phyloP scores from a whole-genome alignment of 2,113 vertebrate genomes.

The Abramis brama region DNA sequence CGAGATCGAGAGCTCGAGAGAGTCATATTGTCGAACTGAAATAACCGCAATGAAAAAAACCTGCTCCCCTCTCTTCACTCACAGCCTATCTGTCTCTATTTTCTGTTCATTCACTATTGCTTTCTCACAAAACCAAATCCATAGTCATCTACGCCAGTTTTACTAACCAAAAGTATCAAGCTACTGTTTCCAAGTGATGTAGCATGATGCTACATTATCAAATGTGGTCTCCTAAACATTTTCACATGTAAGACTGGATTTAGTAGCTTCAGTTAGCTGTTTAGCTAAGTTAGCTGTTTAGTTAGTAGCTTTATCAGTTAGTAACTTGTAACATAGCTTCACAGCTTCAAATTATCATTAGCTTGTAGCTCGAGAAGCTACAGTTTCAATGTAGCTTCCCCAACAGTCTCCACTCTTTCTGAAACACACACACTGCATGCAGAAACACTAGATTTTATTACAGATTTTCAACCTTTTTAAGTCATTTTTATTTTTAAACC shows the following conservation, averaged over 20 bases:
- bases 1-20: conserved; percentile 32
- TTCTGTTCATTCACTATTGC: not conserved
- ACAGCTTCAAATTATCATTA: not conserved
- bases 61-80: conserved; percentile 44
- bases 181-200: not conserved
- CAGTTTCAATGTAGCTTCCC: not conserved
- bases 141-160: not conserved
- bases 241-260: not conserved
- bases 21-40: conserved; percentile 34
- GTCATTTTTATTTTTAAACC: not conserved
- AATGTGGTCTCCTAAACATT: not conserved
- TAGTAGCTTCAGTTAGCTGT: not conserved
- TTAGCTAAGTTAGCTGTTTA: not conserved
- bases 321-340: not conserved
- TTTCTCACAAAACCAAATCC: not conserved
- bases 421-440: not conserved
- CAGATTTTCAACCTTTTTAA: not conserved
- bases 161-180: not conserved
- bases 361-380: not conserved
- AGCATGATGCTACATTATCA: not conserved
- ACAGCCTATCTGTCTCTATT: not conserved
- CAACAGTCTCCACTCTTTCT: not conserved
- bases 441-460: not conserved
- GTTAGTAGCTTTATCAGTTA: not conserved
- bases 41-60: conserved; percentile 44